Percentiles rank a stretch among this genome's conserved stretches.
phyloP scores from a whole-genome alignment of 1,140 invertebrate genomes.

The Zaprionus inermis region DNA sequence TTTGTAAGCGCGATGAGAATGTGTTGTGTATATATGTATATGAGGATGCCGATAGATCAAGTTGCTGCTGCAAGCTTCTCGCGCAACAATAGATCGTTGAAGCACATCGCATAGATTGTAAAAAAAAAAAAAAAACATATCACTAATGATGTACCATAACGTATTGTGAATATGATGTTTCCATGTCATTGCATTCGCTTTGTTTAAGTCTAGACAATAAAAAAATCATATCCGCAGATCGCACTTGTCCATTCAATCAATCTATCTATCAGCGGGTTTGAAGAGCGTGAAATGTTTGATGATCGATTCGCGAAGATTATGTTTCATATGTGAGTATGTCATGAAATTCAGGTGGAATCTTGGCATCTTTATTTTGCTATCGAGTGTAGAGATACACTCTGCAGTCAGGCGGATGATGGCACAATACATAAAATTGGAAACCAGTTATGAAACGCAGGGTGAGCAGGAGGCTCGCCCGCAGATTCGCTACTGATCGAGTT shows the following conservation, averaged over 20 bases:
- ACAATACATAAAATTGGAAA: conserved; percentile 22
- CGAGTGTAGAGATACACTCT: too few species aligned
- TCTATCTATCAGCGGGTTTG: not conserved
- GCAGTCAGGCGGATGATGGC: not conserved
- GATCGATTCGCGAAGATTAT: too few species aligned
- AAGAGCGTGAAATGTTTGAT: too few species aligned
- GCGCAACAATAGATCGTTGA: not conserved
- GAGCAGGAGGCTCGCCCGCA: conserved; percentile 58
- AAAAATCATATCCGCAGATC: not conserved
- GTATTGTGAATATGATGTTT: conserved; percentile 1
- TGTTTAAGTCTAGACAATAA: conserved; percentile 8
- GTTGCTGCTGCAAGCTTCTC: too few species aligned
- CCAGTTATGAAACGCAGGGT: conserved; percentile 51
- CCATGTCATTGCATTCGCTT: not conserved
- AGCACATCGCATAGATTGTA: conserved; percentile 1
- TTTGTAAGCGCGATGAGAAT: not conserved
- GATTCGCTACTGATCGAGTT: not conserved
- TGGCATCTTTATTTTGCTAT: not conserved
- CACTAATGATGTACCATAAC: not conserved
- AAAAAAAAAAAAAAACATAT: not conserved
- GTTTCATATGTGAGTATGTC: not conserved
- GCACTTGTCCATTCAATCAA: not conserved
- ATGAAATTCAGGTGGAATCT: not conserved
- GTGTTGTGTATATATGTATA: conserved; percentile 1
- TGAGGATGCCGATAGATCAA: not conserved